A percentile compares a stretch with the other conserved stretches of the same genome.
Evolutionary conservation across 2,797 vertebrate species (phyloP).

Genomic region (Craterocephalus amniculus): DNA sequence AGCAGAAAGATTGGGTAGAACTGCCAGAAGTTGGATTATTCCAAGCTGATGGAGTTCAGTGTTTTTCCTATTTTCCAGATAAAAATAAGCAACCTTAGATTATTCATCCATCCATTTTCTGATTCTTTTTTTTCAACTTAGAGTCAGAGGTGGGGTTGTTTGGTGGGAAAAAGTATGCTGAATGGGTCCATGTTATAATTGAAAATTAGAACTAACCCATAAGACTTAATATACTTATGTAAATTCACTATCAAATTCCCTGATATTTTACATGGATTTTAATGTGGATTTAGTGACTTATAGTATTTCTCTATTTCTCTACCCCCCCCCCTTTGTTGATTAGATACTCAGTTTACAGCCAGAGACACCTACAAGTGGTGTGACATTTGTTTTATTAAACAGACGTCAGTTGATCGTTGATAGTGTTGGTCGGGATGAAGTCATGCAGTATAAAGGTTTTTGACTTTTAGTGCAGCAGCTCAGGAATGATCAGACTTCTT

Average conservation of each 20-base stretch:
- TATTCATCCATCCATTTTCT: neutral
- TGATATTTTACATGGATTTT: conserved; percentile 10
- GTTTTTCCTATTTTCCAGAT: conserved; percentile 41
- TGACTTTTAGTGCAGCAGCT: conserved; percentile 25
- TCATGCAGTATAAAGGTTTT: conserved; percentile 24
- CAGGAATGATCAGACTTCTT: conserved; percentile 4
- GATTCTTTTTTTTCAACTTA: neutral
- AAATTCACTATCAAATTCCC: neutral
- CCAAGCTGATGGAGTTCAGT: conserved; percentile 23
- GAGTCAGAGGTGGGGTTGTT: neutral
- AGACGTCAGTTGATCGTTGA: neutral
- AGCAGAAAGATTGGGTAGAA: conserved; percentile 37
- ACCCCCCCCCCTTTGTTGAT: neutral
- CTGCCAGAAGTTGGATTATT: conserved; percentile 28
- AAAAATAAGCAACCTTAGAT: conserved; percentile 32
- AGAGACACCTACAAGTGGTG: neutral
- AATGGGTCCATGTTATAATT: neutral
- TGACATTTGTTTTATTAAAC: neutral
- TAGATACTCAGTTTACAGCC: neutral
- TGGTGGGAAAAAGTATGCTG: neutral
- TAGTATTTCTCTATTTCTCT: neutral
- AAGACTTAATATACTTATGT: neutral
- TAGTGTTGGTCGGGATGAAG: conserved; percentile 1
- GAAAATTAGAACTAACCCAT: conserved; percentile 9
- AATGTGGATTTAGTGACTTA: neutral